Evolutionary conservation across 2,797 vertebrate genomes (phyloP).

Genomic region (Ammospiza maritima): DNA sequence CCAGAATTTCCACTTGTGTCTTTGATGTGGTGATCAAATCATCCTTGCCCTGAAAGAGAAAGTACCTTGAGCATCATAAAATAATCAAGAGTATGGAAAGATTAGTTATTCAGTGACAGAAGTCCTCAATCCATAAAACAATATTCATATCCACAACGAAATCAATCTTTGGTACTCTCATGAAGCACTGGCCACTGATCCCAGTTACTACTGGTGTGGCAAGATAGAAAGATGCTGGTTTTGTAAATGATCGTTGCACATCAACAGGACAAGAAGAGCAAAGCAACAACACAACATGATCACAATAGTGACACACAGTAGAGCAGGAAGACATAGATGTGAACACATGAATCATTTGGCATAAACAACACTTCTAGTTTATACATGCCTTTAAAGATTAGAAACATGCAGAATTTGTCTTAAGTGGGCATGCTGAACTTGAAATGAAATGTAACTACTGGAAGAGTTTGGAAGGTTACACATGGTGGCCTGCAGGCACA

Average conservation of each 20-base stretch:
- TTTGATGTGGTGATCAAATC: neutral
- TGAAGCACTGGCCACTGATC: neutral
- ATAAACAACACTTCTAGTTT: neutral
- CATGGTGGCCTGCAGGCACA: neutral
- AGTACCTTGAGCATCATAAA: neutral
- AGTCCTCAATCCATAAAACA: neutral
- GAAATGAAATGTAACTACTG: neutral
- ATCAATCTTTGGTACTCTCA: neutral
- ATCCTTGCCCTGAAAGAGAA: slow-evolving; percentile 42
- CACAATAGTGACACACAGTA: neutral
- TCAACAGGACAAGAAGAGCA: neutral
- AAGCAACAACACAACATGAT: neutral
- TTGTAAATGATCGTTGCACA: neutral
- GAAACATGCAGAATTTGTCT: neutral
- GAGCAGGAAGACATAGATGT: neutral
- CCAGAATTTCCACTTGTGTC: neutral
- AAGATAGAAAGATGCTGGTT: neutral
- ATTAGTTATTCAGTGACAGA: neutral
- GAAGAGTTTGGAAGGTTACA: neutral
- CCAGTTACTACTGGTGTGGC: neutral
- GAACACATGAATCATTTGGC: neutral
- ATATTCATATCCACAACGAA: neutral
- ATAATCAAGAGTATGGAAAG: neutral
- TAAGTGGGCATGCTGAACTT: neutral
- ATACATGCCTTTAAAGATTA: neutral